A percentile compares a stretch with the other conserved stretches of the same genome.
These are phyloP conservation scores for Drosophila sordidapex DNA, from an alignment of 2,888 invertebrate genomes.

Conservation along the genomic window DNA sequence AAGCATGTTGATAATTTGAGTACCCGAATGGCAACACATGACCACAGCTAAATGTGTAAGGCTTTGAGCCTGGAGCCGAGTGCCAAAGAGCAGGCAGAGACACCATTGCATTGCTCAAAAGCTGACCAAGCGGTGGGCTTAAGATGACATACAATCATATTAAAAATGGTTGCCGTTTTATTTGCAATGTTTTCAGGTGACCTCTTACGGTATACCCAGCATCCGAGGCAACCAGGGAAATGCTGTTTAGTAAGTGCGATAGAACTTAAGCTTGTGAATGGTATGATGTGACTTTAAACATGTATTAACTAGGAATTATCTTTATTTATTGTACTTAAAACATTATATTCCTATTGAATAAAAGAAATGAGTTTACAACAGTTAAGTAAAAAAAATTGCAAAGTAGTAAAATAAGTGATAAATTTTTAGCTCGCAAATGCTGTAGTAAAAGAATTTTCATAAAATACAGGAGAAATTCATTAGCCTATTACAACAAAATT, in stretches of 20 bases:
- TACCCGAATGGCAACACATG: constrained; percentile 75
- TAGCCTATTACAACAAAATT: background rate
- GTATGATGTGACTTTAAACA: background rate
- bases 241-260: background rate
- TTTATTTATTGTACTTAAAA: background rate
- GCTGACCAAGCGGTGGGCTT: constrained; percentile 66
- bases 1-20: constrained; percentile 78
- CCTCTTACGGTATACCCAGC: constrained; percentile 56
- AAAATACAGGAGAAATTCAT: background rate
- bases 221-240: background rate
- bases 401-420: background rate
- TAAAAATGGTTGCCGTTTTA: constrained; percentile 83
- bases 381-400: background rate
- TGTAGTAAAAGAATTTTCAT: background rate
- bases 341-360: background rate
- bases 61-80: constrained; percentile 20
- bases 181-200: constrained; percentile 79
- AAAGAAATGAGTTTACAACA: background rate
- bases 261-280: background rate
- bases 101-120: constrained; percentile 24
- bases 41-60: constrained; percentile 20
- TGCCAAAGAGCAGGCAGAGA: constrained; percentile 24
- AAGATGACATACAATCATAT: constrained; percentile 83
- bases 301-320: background rate
- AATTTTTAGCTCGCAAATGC: background rate